Percentiles rank a stretch among this genome's conserved stretches.
Conservation (phyloP, 92 coral and sea anemone species). For the Epizoanthus ramosus region DNA sequence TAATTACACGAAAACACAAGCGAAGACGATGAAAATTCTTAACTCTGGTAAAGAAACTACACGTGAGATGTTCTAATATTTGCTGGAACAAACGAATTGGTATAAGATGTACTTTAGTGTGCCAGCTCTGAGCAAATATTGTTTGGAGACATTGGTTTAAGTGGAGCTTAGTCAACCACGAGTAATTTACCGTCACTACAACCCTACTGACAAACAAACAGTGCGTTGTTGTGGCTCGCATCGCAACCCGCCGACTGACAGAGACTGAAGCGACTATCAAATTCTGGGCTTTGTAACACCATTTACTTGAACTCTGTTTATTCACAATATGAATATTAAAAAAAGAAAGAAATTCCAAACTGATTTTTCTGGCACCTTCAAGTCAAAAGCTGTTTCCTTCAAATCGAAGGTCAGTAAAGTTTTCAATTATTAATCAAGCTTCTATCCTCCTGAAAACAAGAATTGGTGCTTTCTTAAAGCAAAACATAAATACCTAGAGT, state of each 20-base stretch:
- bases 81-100: too few species aligned
- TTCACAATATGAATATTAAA: neutral
- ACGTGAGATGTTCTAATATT: too few species aligned
- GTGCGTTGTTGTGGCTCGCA: neutral
- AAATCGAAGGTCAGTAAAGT: conserved; percentile 16
- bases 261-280: neutral
- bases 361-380: too few species aligned
- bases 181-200: conserved; percentile 10
- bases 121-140: too few species aligned
- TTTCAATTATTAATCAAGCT: conserved; percentile 22
- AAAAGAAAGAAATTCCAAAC: neutral
- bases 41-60: too few species aligned
- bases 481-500: neutral
- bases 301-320: neutral
- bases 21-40: neutral
- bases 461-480: conserved; percentile 4
- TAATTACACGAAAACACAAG: conserved; percentile 19
- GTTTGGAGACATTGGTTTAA: too few species aligned
- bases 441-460: neutral
- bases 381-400: neutral
- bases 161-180: neutral
- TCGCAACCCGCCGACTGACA: conserved; percentile 1
- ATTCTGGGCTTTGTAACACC: neutral
- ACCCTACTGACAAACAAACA: neutral
- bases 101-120: too few species aligned